Percentiles rank a stretch among this genome's conserved stretches.
Conservation (phyloP, 1,140 invertebrate genomes). For the Amyelois transitella region DNA sequence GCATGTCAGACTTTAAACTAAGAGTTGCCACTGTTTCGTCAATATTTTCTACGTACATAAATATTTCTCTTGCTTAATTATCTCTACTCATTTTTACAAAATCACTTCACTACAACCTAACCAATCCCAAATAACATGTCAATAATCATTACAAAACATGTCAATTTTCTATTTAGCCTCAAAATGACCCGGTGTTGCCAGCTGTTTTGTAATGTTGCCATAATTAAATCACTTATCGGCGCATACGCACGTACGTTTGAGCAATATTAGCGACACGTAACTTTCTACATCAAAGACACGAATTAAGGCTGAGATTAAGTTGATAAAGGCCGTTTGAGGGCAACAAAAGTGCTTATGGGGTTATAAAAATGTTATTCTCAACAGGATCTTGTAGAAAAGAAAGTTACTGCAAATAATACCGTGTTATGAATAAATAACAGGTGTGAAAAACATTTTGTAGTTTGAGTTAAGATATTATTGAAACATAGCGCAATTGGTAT, state of each 20-base stretch:
- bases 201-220: conserved; percentile 5
- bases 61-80: too few species aligned
- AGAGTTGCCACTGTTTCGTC: too few species aligned
- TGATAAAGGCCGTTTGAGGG: conserved; percentile 10
- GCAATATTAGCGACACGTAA: conserved; percentile 20
- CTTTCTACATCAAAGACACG: conserved; percentile 31
- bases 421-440: not conserved
- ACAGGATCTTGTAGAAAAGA: not conserved
- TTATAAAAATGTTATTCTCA: not conserved
- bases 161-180: not conserved
- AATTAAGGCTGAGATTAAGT: conserved; percentile 26
- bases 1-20: too few species aligned
- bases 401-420: too few species aligned
- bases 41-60: too few species aligned
- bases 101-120: too few species aligned
- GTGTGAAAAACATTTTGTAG: too few species aligned
- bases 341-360: not conserved
- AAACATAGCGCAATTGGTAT: too few species aligned
- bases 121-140: not conserved
- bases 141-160: not conserved
- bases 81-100: too few species aligned
- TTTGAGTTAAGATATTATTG: too few species aligned
- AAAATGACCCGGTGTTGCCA: conserved; percentile 1
- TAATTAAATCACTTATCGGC: conserved; percentile 38
- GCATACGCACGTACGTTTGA: conserved; percentile 36